A percentile compares a stretch with the other conserved stretches of the same genome.
These are phyloP conservation scores for Triplophysa bombifrons DNA, from an alignment of 2,797 vertebrate species.

Conservation along the genomic window DNA sequence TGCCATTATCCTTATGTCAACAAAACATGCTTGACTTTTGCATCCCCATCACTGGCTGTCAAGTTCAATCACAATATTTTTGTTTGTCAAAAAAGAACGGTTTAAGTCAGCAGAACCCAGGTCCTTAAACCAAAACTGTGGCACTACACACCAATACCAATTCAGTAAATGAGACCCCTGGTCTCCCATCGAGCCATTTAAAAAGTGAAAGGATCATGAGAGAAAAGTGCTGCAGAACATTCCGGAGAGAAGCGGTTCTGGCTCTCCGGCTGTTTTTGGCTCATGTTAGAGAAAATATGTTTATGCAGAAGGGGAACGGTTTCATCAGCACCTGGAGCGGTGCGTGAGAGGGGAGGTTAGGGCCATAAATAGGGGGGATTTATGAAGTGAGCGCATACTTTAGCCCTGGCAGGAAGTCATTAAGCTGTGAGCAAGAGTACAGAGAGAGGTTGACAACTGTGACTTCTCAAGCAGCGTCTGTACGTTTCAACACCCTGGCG, in stretches of 20 bases:
- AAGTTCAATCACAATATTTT: background rate
- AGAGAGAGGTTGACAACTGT: constrained; percentile 22
- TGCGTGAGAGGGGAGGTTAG: constrained; percentile 33
- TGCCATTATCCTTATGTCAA: background rate
- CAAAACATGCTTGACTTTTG: background rate
- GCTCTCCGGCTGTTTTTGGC: constrained; percentile 40
- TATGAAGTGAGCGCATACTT: constrained; percentile 43
- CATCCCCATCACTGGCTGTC: background rate
- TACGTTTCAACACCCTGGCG: background rate
- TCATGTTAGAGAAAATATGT: constrained; percentile 65
- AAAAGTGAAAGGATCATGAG: background rate
- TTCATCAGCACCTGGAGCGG: constrained; percentile 75
- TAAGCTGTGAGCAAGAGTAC: constrained; percentile 40
- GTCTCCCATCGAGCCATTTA: background rate
- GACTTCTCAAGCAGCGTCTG: background rate
- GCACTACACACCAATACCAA: background rate
- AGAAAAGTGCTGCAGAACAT: background rate
- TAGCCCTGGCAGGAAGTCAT: constrained; percentile 43
- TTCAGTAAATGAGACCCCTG: background rate
- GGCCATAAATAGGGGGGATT: constrained; percentile 36
- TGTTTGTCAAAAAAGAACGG: background rate
- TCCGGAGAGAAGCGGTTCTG: constrained; percentile 18
- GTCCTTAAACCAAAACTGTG: background rate
- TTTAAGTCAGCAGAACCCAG: background rate
- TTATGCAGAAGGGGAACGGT: constrained; percentile 71